A percentile compares a stretch with the other conserved stretches of the same genome.
Conservation (phyloP, 2,888 invertebrate genomes). For the Troides helena region DNA sequence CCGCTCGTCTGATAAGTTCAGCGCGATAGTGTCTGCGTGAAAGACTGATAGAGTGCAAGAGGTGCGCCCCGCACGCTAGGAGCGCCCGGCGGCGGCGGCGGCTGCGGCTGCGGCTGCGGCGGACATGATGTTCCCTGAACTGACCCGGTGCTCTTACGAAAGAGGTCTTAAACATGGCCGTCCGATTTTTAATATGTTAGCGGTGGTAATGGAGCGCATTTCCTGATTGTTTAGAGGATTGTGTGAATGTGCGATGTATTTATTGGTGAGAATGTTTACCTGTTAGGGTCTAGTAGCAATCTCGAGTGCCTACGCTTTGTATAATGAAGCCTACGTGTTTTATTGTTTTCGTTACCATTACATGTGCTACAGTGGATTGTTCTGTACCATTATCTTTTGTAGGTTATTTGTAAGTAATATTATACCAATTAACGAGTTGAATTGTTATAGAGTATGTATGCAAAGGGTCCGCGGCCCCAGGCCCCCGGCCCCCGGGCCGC, state of each 20-base stretch:
- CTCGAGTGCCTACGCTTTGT: conserved; percentile 81
- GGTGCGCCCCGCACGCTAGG: conserved; percentile 42
- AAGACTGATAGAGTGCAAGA: conserved; percentile 62
- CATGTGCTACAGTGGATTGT: conserved; percentile 69
- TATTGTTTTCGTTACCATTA: conserved; percentile 79
- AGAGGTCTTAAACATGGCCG: conserved; percentile 73
- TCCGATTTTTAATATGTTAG: conserved; percentile 58
- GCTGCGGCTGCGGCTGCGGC: conserved; percentile 46
- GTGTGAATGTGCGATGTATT: conserved; percentile 71
- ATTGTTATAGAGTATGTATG: conserved; percentile 68
- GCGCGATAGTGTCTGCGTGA: conserved; percentile 60
- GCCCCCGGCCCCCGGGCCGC: background rate
- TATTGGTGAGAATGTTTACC: conserved; percentile 77
- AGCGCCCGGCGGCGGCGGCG: conserved; percentile 45
- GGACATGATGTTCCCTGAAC: conserved; percentile 60
- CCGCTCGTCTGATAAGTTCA: conserved; percentile 56
- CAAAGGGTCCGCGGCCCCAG: conserved; percentile 44
- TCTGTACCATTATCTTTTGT: conserved; percentile 77
- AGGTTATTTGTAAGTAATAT: conserved; percentile 70
- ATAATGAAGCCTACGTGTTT: conserved; percentile 76
- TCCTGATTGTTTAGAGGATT: conserved; percentile 44
- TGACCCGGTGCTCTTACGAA: conserved; percentile 75
- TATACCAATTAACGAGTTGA: conserved; percentile 78
- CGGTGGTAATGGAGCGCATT: conserved; percentile 51
- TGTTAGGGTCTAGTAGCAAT: conserved; percentile 76